Evolutionary conservation across 2,888 invertebrate genomes (phyloP).

Genomic region (Acleris sparsana): DNA sequence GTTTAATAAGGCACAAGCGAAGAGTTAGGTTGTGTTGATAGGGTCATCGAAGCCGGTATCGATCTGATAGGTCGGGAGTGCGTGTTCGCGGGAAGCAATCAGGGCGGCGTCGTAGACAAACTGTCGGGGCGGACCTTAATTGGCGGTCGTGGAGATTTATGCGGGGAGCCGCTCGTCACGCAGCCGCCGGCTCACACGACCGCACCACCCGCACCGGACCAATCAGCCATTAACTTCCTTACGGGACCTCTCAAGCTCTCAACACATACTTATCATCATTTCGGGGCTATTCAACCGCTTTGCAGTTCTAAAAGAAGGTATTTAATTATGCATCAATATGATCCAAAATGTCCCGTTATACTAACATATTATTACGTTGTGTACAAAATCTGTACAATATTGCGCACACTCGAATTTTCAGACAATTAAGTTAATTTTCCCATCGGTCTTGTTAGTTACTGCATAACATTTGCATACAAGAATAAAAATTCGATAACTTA

Average conservation of each 20-base stretch:
- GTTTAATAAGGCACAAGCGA: slow-evolving; percentile 25
- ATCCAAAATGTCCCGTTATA: too few species aligned
- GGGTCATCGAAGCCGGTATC: slow-evolving; percentile 44
- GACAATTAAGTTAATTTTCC: too few species aligned
- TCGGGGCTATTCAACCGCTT: background rate
- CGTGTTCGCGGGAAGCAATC: slow-evolving; percentile 74
- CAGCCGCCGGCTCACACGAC: slow-evolving; percentile 48
- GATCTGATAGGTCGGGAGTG: slow-evolving; percentile 50
- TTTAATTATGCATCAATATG: too few species aligned
- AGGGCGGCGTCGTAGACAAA: slow-evolving; percentile 81
- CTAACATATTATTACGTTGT: too few species aligned
- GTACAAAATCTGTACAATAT: too few species aligned
- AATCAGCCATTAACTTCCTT: slow-evolving; percentile 26
- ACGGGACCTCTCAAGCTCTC: slow-evolving; percentile 17
- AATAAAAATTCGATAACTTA: slow-evolving; percentile 40
- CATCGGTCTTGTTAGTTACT: slow-evolving; percentile 3
- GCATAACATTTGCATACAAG: slow-evolving; percentile 32
- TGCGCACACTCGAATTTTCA: too few species aligned
- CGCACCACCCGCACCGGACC: slow-evolving; percentile 39
- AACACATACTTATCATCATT: slow-evolving; percentile 5
- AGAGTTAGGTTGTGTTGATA: slow-evolving; percentile 21
- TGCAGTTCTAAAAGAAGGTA: background rate
- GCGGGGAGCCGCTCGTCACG: slow-evolving; percentile 76
- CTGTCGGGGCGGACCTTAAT: slow-evolving; percentile 81
- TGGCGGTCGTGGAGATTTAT: slow-evolving; percentile 83